phyloP scores from a whole-genome alignment of 1,140 invertebrate species.

The Gonatopus flavifemur region DNA sequence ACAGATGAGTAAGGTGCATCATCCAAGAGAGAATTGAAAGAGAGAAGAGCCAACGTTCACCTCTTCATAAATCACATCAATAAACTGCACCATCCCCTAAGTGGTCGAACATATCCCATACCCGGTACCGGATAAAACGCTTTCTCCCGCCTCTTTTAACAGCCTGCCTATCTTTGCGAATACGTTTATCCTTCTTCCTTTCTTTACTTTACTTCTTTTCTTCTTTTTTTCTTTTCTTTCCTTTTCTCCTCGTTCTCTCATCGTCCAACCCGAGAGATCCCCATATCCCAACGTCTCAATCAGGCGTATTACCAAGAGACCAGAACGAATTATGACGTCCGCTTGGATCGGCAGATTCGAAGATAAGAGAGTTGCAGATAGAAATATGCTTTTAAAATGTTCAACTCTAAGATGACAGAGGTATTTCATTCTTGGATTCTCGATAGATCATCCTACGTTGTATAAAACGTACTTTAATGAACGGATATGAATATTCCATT shows the following conservation, averaged over 20 bases:
- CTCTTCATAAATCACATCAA: slow-evolving; percentile 41
- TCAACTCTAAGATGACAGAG: too few species aligned
- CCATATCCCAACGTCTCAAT: slow-evolving; percentile 19
- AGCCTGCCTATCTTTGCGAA: slow-evolving; percentile 4
- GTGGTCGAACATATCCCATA: slow-evolving; percentile 15
- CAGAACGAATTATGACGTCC: slow-evolving; percentile 14
- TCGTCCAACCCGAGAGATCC: too few species aligned
- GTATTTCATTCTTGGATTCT: too few species aligned
- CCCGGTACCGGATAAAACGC: slow-evolving; percentile 19
- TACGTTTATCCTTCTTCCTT: slow-evolving; percentile 16
- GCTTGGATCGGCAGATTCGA: slow-evolving; percentile 13
- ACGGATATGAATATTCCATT: too few species aligned
- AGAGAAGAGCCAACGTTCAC: slow-evolving; percentile 8
- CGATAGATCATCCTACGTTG: too few species aligned
- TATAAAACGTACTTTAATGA: too few species aligned
- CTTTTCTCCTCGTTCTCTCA: slow-evolving; percentile 1
- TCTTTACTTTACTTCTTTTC: background rate
- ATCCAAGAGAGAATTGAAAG: background rate
- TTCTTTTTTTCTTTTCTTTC: slow-evolving; percentile 1
- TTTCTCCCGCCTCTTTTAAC: slow-evolving; percentile 8
- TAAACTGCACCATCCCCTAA: slow-evolving; percentile 28
- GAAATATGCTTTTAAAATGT: too few species aligned
- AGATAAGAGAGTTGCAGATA: slow-evolving; percentile 11
- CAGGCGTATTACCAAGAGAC: background rate
- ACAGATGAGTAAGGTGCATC: too few species aligned